These are phyloP conservation scores for Picathartes gymnocephalus DNA, from an alignment of 2,113 vertebrate genomes.

Conservation along the genomic window DNA sequence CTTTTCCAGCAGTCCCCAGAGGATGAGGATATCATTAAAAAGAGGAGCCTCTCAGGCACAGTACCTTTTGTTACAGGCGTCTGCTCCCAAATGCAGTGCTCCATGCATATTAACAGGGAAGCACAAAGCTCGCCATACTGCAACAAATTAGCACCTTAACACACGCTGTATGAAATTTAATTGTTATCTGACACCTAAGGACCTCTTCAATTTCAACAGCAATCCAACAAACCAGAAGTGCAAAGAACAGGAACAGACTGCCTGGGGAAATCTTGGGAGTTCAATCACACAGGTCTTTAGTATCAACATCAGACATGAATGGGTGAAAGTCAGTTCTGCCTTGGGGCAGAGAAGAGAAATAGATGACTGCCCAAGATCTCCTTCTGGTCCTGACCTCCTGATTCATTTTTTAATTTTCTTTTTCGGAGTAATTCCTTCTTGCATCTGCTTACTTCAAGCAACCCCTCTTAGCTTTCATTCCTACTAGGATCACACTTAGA, in stretches of 20 bases:
- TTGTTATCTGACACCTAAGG: neutral
- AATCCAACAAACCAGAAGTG: neutral
- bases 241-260: neutral
- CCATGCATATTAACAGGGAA: neutral
- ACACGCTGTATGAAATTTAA: neutral
- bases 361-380: neutral
- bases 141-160: neutral
- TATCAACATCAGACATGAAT: neutral
- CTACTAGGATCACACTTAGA: neutral
- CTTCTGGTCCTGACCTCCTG: neutral
- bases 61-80: accelerated
- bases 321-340: neutral
- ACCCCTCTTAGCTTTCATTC: neutral
- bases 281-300: neutral
- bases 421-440: neutral
- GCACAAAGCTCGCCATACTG: neutral
- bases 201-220: neutral
- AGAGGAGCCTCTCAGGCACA: neutral
- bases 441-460: neutral
- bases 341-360: neutral
- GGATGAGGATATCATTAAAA: neutral
- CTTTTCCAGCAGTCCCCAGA: neutral
- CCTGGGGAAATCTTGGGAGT: neutral
- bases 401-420: neutral
- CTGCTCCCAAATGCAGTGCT: neutral